These are phyloP conservation scores for Desmodus rotundus DNA, from an alignment of 2,113 vertebrate species.

Conservation along the genomic window DNA sequence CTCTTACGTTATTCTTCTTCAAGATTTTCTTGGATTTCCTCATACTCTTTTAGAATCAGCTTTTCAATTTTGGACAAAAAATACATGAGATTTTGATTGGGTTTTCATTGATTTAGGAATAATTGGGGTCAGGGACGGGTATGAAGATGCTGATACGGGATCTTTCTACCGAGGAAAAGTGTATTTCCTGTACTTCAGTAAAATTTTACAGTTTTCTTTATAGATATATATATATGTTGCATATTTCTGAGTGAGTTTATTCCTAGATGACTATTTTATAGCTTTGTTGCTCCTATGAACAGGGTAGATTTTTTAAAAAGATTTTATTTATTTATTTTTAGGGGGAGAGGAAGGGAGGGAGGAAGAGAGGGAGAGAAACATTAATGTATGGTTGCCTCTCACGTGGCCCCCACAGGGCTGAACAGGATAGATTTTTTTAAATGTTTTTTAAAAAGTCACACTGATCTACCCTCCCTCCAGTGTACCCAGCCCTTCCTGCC, in stretches of 20 bases:
- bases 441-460: neutral
- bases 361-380: too few relatives aligned
- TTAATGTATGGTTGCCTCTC: too few relatives aligned
- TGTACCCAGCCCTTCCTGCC: neutral
- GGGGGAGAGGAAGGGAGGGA: too few relatives aligned
- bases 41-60: neutral
- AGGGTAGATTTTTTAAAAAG: neutral
- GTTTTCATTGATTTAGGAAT: neutral
- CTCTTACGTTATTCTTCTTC: neutral
- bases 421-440: neutral
- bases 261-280: conserved; percentile 2
- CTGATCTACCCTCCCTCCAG: neutral
- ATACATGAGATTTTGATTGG: neutral
- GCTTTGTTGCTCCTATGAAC: neutral
- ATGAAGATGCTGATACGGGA: neutral
- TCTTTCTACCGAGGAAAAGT: conserved; percentile 18
- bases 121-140: neutral
- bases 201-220: conserved; percentile 13
- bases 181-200: conserved; percentile 13
- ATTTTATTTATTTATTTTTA: too few relatives aligned
- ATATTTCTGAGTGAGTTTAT: conserved; percentile 16
- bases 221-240: neutral
- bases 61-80: neutral
- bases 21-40: conserved; percentile 22
- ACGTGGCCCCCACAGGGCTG: too few relatives aligned